These are phyloP conservation scores for Coranthus polyacanthus DNA, from an alignment of 2,797 vertebrate species.

Conservation along the genomic window DNA sequence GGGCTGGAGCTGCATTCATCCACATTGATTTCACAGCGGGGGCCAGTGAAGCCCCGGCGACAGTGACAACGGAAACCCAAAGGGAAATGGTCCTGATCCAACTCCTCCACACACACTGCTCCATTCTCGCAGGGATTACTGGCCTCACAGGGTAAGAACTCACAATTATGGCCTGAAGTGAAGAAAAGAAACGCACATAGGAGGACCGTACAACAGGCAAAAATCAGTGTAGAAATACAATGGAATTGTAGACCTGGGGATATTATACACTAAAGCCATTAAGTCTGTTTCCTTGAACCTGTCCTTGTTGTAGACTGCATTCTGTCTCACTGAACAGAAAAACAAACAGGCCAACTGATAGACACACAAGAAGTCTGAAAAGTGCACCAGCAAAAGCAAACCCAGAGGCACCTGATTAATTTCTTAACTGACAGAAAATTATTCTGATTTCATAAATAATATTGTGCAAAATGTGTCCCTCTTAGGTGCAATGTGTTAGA, in stretches of 20 bases:
- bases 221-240: constrained; percentile 26
- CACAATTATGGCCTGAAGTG: constrained; percentile 85
- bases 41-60: constrained; percentile 83
- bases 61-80: constrained; percentile 87
- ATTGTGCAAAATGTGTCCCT: background rate
- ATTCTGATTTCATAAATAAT: background rate
- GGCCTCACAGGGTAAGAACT: constrained; percentile 86
- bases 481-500: background rate
- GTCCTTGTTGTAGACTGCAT: constrained; percentile 18
- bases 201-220: constrained; percentile 19
- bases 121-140: constrained; percentile 88
- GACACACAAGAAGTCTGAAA: background rate
- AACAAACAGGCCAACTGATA: background rate
- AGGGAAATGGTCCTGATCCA: constrained; percentile 82
- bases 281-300: constrained; percentile 26
- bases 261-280: constrained; percentile 29
- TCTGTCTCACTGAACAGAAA: background rate
- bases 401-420: background rate
- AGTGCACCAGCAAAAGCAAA: background rate
- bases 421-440: background rate
- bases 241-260: background rate
- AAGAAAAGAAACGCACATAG: constrained; percentile 50
- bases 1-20: constrained; percentile 88
- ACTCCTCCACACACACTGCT: constrained; percentile 85
- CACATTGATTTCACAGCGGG: constrained; percentile 88